Percentiles rank a stretch among this genome's conserved stretches.
Conservation (phyloP, 2,888 invertebrate species). For the Herminia tarsipennalis region DNA sequence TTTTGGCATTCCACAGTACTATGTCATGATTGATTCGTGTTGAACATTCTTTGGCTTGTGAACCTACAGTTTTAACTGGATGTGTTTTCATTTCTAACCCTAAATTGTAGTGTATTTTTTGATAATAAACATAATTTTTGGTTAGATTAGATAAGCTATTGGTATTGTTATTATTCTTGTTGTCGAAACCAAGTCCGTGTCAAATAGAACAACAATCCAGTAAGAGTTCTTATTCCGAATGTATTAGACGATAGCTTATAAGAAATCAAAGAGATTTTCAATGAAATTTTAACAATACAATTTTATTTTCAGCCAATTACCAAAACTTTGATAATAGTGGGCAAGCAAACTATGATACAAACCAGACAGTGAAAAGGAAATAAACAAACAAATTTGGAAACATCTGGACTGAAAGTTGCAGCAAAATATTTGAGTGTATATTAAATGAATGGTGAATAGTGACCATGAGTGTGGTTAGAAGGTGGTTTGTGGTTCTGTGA, state of each 20-base stretch:
- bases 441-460: constrained; percentile 56
- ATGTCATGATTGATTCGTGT: constrained; percentile 73
- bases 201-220: constrained; percentile 31
- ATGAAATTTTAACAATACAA: constrained; percentile 8
- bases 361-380: constrained; percentile 33
- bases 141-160: constrained; percentile 7
- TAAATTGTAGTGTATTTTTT: constrained; percentile 12
- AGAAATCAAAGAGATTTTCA: constrained; percentile 13
- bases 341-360: constrained; percentile 27
- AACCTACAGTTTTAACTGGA: constrained; percentile 31
- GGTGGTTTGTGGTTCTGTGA: constrained; percentile 72
- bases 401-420: constrained; percentile 25
- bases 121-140: constrained; percentile 6
- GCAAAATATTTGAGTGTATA: constrained; percentile 47
- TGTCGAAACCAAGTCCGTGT: constrained; percentile 24
- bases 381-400: constrained; percentile 29
- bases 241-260: constrained; percentile 7
- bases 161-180: constrained; percentile 35
- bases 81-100: constrained; percentile 17
- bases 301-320: constrained; percentile 33
- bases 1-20: constrained; percentile 80
- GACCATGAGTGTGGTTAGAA: constrained; percentile 59
- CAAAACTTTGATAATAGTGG: constrained; percentile 22
- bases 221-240: constrained; percentile 16
- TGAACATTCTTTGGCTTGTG: constrained; percentile 56